Evolutionary conservation across 2,797 vertebrate species (phyloP).

Genomic region (Typhlichthys eigenmanni): DNA sequence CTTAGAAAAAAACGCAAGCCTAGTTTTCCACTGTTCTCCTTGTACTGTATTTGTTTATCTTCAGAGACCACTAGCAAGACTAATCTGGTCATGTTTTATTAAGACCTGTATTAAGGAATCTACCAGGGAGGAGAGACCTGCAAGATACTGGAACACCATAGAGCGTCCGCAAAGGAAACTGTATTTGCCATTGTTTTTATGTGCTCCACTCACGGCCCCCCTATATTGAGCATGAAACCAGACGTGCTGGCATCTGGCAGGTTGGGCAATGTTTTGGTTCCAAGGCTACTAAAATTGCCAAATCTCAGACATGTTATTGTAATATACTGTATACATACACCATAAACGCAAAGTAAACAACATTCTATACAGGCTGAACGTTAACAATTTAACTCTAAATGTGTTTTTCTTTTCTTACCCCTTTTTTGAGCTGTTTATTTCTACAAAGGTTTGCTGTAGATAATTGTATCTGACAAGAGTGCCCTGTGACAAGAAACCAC

Average conservation of each 20-base stretch:
- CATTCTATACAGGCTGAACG: slow-evolving; percentile 44
- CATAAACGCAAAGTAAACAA: slow-evolving; percentile 49
- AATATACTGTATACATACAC: slow-evolving; percentile 34
- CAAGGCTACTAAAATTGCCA: slow-evolving; percentile 42
- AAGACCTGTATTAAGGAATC: slow-evolving; percentile 47
- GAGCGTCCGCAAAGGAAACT: slow-evolving; percentile 34
- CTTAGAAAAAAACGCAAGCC: slow-evolving; percentile 49
- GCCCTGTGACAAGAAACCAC: slow-evolving; percentile 62
- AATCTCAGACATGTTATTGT: slow-evolving; percentile 47
- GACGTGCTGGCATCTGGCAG: slow-evolving; percentile 37
- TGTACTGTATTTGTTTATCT: slow-evolving; percentile 59
- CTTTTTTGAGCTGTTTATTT: slow-evolving; percentile 61
- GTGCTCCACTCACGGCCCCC: slow-evolving; percentile 2
- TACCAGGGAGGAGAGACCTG: slow-evolving; percentile 26
- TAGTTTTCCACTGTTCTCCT: slow-evolving; percentile 38
- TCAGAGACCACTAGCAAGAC: slow-evolving; percentile 46
- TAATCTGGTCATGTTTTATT: slow-evolving; percentile 60
- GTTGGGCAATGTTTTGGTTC: slow-evolving; percentile 33
- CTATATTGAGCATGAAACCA: slow-evolving; percentile 34
- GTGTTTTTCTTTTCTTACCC: slow-evolving; percentile 32
- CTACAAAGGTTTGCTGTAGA: slow-evolving; percentile 46
- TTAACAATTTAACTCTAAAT: slow-evolving; percentile 47
- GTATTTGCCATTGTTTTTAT: slow-evolving; percentile 16
- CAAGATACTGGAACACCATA: slow-evolving; percentile 15
- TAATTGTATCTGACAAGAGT: slow-evolving; percentile 65